Conservation (phyloP, 2,113 vertebrate species). For the Sporophila hypoxantha region DNA sequence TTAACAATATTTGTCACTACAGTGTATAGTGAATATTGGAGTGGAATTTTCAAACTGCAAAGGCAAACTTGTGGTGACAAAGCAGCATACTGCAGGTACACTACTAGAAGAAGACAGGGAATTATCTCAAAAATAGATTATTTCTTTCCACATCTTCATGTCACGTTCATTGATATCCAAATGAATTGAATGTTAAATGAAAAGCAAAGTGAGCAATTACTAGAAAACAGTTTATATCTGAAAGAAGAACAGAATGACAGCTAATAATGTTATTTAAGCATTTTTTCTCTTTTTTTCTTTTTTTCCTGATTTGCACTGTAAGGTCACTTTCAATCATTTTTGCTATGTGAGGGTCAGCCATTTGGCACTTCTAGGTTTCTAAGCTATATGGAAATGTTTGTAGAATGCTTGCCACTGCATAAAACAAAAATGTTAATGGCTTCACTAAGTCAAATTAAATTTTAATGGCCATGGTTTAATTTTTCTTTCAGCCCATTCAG, state of each 20-base stretch:
- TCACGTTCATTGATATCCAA: neutral
- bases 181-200: neutral
- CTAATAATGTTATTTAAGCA: neutral
- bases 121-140: neutral
- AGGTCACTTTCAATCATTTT: neutral
- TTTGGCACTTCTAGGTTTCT: constrained; percentile 8
- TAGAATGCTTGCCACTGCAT: constrained; percentile 45
- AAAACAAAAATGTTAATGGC: constrained; percentile 53
- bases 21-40: neutral
- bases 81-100: neutral
- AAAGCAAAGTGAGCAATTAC: neutral
- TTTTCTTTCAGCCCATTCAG: constrained; percentile 31
- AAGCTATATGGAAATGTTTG: constrained; percentile 47
- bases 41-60: neutral
- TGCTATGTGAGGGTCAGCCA: neutral
- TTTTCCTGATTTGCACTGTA: neutral
- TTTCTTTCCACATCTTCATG: neutral
- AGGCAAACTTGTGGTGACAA: neutral
- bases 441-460: constrained; percentile 63
- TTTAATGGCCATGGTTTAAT: constrained; percentile 53
- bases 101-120: neutral
- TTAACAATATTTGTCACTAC: neutral
- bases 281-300: neutral
- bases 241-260: neutral
- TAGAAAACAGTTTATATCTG: neutral